Evolutionary conservation across 2,888 invertebrate genomes (phyloP).

Genomic region (Eubasilissa splendida): DNA sequence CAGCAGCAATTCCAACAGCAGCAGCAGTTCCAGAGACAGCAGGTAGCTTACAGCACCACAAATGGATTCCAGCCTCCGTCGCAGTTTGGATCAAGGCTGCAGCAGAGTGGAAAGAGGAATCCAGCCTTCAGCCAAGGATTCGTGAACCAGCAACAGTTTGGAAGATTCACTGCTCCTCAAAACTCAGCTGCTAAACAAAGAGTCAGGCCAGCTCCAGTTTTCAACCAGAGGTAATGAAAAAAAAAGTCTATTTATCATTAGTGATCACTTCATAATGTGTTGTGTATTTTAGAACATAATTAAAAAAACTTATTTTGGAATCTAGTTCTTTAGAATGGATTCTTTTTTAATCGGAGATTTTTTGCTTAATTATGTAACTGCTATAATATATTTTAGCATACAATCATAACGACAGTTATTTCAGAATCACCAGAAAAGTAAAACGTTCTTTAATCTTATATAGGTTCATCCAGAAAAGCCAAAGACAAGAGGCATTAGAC

Average conservation of each 20-base stretch:
- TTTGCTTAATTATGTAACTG: no score
- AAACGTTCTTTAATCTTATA: background rate
- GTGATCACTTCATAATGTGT: background rate
- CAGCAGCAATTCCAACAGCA: slow-evolving; percentile 37
- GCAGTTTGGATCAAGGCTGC: slow-evolving; percentile 20
- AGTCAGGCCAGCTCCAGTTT: slow-evolving; percentile 29
- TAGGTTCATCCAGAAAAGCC: slow-evolving; percentile 45
- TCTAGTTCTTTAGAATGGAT: no score
- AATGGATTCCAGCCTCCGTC: slow-evolving; percentile 27
- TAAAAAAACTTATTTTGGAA: no score
- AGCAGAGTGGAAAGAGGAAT: slow-evolving; percentile 7
- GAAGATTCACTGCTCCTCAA: slow-evolving; percentile 48
- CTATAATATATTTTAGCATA: no score
- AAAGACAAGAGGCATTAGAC: slow-evolving; percentile 52
- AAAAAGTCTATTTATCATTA: background rate
- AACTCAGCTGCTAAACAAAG: slow-evolving; percentile 24
- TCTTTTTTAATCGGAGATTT: no score
- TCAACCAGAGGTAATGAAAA: slow-evolving; percentile 40
- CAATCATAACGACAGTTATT: no score
- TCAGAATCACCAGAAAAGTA: no score
- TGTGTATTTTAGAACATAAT: no score
- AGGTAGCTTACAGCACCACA: slow-evolving; percentile 26
- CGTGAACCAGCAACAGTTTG: slow-evolving; percentile 41
- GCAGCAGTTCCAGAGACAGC: slow-evolving; percentile 45
- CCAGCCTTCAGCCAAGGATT: slow-evolving; percentile 10